A percentile compares a stretch with the other conserved stretches of the same genome.
These are phyloP conservation scores for Kradibia gibbosae DNA, from an alignment of 1,140 invertebrate species.

Conservation along the genomic window DNA sequence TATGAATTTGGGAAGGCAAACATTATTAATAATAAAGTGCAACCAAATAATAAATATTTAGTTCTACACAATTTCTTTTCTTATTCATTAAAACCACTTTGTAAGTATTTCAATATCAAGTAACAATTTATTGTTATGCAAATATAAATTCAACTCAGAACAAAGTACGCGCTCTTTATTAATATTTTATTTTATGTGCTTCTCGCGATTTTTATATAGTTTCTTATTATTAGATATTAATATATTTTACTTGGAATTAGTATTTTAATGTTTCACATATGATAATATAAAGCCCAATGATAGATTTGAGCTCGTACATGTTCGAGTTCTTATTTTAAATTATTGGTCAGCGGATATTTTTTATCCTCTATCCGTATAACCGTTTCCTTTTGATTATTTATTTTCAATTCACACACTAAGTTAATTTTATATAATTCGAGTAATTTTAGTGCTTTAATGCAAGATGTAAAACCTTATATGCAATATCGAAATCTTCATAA, in stretches of 20 bases:
- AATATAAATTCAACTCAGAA: slow-evolving; percentile 49
- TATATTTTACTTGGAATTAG: slow-evolving; percentile 18
- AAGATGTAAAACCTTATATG: slow-evolving; percentile 36
- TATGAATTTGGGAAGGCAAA: slow-evolving; percentile 70
- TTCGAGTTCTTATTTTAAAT: slow-evolving; percentile 27
- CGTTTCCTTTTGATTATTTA: slow-evolving; percentile 40
- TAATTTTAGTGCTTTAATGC: neutral
- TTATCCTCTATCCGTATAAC: neutral
- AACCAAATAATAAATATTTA: slow-evolving; percentile 34
- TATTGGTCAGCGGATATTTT: slow-evolving; percentile 25
- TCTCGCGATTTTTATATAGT: slow-evolving; percentile 28
- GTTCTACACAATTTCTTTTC: neutral
- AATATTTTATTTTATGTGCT: neutral
- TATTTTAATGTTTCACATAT: slow-evolving; percentile 21
- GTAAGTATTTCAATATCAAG: slow-evolving; percentile 35
- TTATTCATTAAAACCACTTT: neutral
- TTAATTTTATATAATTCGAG: slow-evolving; percentile 10
- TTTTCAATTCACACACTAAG: neutral
- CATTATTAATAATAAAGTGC: slow-evolving; percentile 58
- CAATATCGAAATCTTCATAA: neutral
- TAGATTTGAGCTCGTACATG: neutral
- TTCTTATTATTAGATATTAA: neutral
- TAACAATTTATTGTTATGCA: slow-evolving; percentile 42
- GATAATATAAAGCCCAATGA: slow-evolving; percentile 24
- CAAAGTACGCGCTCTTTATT: slow-evolving; percentile 34